Evolutionary conservation across 1,140 invertebrate genomes (phyloP).

Genomic region (Drosophila insularis): DNA sequence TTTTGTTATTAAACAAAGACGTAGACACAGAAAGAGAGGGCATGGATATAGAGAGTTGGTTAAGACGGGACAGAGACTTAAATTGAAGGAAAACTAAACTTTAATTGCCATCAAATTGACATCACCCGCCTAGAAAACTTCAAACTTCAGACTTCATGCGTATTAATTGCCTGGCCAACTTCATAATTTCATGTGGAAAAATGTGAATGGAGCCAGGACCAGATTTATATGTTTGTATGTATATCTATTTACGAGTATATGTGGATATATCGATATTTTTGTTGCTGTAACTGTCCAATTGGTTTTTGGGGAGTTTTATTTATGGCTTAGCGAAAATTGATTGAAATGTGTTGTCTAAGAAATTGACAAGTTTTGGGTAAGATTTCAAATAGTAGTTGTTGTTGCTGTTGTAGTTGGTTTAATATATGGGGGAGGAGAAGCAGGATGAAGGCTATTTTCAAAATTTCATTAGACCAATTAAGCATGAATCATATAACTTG

Average conservation of each 20-base stretch:
- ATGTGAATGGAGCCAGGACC: conserved; percentile 55
- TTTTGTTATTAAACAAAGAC: conserved; percentile 27
- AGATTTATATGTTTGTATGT: background rate
- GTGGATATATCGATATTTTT: conserved; percentile 15
- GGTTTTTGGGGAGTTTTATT: conserved; percentile 53
- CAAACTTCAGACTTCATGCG: conserved; percentile 51
- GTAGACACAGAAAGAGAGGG: background rate
- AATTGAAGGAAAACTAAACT: conserved; percentile 63
- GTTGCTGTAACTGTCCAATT: conserved; percentile 63
- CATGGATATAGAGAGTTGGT: background rate
- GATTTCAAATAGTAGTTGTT: conserved; percentile 49
- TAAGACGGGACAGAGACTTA: background rate
- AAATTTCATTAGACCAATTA: conserved; percentile 56
- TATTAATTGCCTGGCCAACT: conserved; percentile 78
- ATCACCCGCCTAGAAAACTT: conserved; percentile 65
- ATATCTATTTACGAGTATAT: background rate
- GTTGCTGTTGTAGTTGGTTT: conserved; percentile 22
- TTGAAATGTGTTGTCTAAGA: conserved; percentile 77
- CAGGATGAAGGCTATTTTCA: background rate
- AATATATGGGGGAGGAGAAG: too few species aligned
- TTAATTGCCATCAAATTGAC: conserved; percentile 81
- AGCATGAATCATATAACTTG: conserved; percentile 72
- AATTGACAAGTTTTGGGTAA: conserved; percentile 80
- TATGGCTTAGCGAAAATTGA: conserved; percentile 76
- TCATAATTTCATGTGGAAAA: conserved; percentile 80